phyloP scores from a whole-genome alignment of 1,140 invertebrate species.

The Phthorimaea operculella region DNA sequence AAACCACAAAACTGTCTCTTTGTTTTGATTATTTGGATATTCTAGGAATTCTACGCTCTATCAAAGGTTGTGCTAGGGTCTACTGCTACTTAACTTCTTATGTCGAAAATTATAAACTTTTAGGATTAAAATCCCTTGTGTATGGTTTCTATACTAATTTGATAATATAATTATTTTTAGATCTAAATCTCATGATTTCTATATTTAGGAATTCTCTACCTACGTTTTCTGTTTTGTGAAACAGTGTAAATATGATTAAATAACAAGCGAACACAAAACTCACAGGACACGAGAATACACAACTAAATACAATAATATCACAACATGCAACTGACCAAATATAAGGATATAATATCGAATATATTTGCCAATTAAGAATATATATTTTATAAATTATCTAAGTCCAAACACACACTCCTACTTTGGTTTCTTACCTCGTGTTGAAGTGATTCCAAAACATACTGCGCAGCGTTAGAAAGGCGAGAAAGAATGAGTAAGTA shows the following conservation, averaged over 20 bases:
- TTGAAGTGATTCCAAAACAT: slow-evolving; percentile 98
- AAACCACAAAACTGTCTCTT: no score
- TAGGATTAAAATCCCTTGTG: no score
- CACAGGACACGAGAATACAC: slow-evolving; percentile 60
- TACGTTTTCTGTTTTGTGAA: neutral
- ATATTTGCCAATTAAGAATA: slow-evolving; percentile 36
- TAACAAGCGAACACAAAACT: slow-evolving; percentile 63
- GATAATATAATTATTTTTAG: no score
- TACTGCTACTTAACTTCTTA: no score
- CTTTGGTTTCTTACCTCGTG: slow-evolving; percentile 85
- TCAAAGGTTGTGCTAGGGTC: no score
- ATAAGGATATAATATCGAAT: slow-evolving; percentile 19
- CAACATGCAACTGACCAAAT: slow-evolving; percentile 34
- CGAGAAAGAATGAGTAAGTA: slow-evolving; percentile 55
- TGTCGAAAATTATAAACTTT: no score
- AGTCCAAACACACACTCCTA: slow-evolving; percentile 40
- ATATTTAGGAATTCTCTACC: neutral
- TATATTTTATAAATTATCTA: slow-evolving; percentile 22
- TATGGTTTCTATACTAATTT: no score
- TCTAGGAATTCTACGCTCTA: no score
- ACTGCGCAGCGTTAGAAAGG: slow-evolving; percentile 80
- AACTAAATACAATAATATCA: slow-evolving; percentile 29
- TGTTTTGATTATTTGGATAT: no score
- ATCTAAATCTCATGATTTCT: no score
- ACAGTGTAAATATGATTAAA: slow-evolving; percentile 16